Base-by-base conservation (phyloP, 2,797 vertebrate genomes). In the Notolabrus celidotus region DNA sequence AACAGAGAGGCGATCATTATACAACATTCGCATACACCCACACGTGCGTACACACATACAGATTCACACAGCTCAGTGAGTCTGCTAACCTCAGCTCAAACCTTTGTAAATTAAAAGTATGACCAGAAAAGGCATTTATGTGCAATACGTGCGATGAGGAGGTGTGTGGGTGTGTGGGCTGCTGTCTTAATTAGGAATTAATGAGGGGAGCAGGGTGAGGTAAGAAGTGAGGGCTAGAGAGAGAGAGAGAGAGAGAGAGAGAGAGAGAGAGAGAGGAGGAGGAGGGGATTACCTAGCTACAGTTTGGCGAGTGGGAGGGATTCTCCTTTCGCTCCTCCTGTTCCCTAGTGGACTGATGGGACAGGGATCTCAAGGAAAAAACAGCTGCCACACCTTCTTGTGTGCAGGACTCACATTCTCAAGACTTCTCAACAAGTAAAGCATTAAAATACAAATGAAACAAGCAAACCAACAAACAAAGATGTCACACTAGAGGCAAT, bases 101-200 rank as follows among this genome's bases (percentile, higher is more conserved):
- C 78, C 74, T 81, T 78, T 74, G 79, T 77, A 86, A 91, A 91
- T 91, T 77, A 89, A 88, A 88, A 80, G 82, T 86, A 79, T 68
- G 85, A 87, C 84, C 88, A 90, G 79, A 84, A 89, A 83, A 84
- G 77, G 80, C 73, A 73, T 89, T 75, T 85, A 86, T 83, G 82
- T 84, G 87, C 83, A 91, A 88, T 90, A 80, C 86, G 76, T 81
- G 82, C 81, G 85, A 81, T 88, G 74, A 89, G 77, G 74, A 85
- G 77, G 86, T 76, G 83, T 83, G 88, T 87, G 82, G 82, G 90
- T 81, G 86, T 86, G 88, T 55, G 79, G 80, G 84, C 76, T 87
- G 80, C 87, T 87, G 80, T 82, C 89, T 93, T 93, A 93, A 93
- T 92, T 90, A 77, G 79, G 86, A 93, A 91, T 93, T 94, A 94